Conservation (phyloP, 2,113 vertebrate species). For the Diphyllodes magnificus region DNA sequence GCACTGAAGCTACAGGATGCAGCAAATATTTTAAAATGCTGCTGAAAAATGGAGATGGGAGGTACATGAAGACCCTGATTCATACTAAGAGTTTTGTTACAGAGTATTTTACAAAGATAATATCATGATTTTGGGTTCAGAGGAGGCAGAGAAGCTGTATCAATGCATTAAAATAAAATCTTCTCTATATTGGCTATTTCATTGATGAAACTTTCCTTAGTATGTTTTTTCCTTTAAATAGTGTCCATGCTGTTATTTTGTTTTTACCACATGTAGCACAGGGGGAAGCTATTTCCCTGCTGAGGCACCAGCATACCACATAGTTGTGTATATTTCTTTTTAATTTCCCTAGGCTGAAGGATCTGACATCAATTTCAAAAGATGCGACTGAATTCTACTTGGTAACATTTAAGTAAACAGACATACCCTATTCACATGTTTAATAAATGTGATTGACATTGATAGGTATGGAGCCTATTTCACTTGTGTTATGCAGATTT, state of each 20-base stretch:
- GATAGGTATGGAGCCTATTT: neutral
- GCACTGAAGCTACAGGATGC: neutral
- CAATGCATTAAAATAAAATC: neutral
- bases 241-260: neutral
- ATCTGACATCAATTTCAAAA: neutral
- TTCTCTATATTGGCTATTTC: neutral
- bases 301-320: neutral
- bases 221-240: neutral
- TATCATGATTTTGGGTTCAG: neutral
- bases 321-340: neutral
- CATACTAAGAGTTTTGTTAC: neutral
- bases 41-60: neutral
- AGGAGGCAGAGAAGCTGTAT: neutral
- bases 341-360: neutral
- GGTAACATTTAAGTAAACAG: neutral
- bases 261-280: neutral
- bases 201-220: neutral
- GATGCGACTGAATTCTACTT: neutral
- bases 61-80: neutral
- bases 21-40: constrained; percentile 23
- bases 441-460: neutral
- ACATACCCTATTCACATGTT: neutral
- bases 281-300: neutral
- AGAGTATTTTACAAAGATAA: neutral
- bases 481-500: neutral